Conservation (phyloP, 1,140 invertebrate genomes). For the Bombus huntii region DNA sequence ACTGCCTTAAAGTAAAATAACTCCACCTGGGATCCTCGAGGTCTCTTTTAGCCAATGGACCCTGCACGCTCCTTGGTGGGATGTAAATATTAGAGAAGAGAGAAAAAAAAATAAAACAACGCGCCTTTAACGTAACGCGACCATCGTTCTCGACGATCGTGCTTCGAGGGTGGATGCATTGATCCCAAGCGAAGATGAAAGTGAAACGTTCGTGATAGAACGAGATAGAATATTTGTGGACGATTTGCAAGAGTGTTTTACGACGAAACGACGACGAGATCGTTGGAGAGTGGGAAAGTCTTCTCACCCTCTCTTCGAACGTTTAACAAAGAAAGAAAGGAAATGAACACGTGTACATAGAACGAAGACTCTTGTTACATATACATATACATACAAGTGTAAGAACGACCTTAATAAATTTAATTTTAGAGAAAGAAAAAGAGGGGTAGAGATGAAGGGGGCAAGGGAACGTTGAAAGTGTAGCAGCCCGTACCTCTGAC, state of each 20-base stretch:
- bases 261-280: not conserved
- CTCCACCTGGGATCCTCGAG: not conserved
- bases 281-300: not conserved
- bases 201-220: not conserved
- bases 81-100: constrained; percentile 61
- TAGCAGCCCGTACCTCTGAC: constrained; percentile 54
- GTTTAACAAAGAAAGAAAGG: constrained; percentile 3
- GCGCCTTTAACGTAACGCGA: constrained; percentile 38
- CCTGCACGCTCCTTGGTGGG: constrained; percentile 37
- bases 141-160: constrained; percentile 23
- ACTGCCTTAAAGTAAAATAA: constrained; percentile 65
- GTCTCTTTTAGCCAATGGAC: constrained; percentile 10
- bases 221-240: not conserved
- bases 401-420: constrained; percentile 67
- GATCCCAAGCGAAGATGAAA: not conserved
- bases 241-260: not conserved
- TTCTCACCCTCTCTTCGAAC: constrained; percentile 2
- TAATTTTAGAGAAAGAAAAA: constrained; percentile 54
- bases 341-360: constrained; percentile 70
- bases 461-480: constrained; percentile 49
- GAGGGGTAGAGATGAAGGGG: not conserved
- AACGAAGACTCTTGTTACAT: constrained; percentile 75
- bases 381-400: constrained; percentile 62
- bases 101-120: not conserved
- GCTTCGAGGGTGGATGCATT: not conserved